Evolutionary conservation across 2,888 invertebrate species (phyloP), one percentile per base, ranked within the genome.

Genomic region (Drosophila robusta): DNA sequence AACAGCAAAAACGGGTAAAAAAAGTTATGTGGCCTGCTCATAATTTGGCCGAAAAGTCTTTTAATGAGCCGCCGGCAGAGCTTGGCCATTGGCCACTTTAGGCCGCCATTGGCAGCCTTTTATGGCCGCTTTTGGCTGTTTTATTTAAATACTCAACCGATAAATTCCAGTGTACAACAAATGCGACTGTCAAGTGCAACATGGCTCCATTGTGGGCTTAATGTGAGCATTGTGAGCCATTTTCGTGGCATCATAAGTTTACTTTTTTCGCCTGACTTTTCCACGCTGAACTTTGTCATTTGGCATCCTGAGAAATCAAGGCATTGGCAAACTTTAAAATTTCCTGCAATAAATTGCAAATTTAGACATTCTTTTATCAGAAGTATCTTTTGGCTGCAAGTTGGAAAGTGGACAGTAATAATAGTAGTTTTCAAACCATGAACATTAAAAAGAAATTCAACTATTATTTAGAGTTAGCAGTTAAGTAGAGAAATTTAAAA

Each of bases 171-270:
- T 12, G n/a, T 52, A 52, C 56, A 75, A 65, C 60, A 81, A 69
- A 70, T 72, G 74, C 80, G 63, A 66, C 71, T 82, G 88, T 79
- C 83, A 83, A 86, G 79, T 88, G 83, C 76, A 71, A 75, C 72
- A 78, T 69, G 68, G 68, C 42, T 18, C 63, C 76, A 69, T 82
- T 88, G 75, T 71, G 80, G 68, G 57, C 62, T 67, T 82, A 87
- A 87, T 87, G 87, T 75, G 75, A 64, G 65, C 85, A 87, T 87
- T 82, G 82, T 87, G 71, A 66, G 62, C 75, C 81, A 78, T 80
- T 84, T 87, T 80, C 50, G 66, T 51, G 56, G 55, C 47, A 71
- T 50, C 66, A 71, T 75, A 73, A 78, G 50, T 74, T 29, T 69
- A 24, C 9, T 42, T 11, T 16, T 32, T 36, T 50, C 29, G 29